Evolutionary conservation across 2,888 invertebrate species (phyloP), one percentile per base, ranked within the genome.

Genomic region (Zygogramma bicolorata): DNA sequence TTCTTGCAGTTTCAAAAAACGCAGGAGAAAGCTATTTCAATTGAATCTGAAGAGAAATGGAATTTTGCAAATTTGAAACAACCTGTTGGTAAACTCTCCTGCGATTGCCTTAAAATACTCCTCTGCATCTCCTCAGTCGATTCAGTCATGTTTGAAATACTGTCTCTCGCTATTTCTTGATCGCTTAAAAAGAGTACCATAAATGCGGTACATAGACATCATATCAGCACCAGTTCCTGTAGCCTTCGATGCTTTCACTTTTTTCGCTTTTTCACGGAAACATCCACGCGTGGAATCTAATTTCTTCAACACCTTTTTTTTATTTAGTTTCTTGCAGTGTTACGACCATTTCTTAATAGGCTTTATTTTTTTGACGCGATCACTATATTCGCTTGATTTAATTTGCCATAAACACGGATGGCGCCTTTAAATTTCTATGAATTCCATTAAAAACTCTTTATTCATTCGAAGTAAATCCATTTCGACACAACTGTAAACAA

Each of bases 261-360:
- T 80, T 15, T 66, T 70, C 66, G 71, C 65, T 65, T 80, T 78
- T 78, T 77, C 79, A 6, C 77, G 68, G 61, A 73, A 79, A 25
- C 70, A 77, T 75, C 65, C 27, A 22, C 58, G 22, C 27, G 29
- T 13, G 7, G 27, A 27, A 58, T 58, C 22, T 27, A 58, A 22
- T 58, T 80, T 81, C 40, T 77, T 80, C 34, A 73, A 68, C 5
- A 78, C 77, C 42, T 70, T 75, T 49, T 75, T 72, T 15, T 67
- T 63, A 20, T n/a, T 70, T 8, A 8, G 76, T 22, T 61, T 78
- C 74, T 61, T 68, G 73, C 65, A 63, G 75, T 67, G 73, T 78
- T 29, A 66, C 40, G 8, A 79, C 46, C 18, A 79, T 61, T 42
- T 31, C 62, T 8, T 71, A 73, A 67, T 79, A 75, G 4, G 76